Conservation (phyloP, 2,888 invertebrate species). For the Athalia rosae region DNA sequence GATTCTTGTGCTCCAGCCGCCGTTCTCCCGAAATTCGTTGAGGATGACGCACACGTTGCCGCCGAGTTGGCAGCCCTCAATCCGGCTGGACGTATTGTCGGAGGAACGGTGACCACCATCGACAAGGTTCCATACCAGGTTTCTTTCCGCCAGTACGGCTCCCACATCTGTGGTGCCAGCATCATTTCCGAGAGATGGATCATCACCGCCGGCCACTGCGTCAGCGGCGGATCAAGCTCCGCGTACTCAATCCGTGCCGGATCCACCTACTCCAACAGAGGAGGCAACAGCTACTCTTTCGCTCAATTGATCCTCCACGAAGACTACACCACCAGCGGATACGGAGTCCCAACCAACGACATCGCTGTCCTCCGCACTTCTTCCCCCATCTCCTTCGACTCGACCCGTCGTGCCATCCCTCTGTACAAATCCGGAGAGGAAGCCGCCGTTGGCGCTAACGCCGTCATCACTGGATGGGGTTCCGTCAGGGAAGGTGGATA, state of each 20-base stretch:
- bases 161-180: conserved; percentile 77
- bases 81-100: conserved; percentile 73
- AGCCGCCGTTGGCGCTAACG: conserved; percentile 31
- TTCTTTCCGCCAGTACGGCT: conserved; percentile 71
- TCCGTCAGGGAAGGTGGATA: conserved; percentile 54
- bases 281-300: conserved; percentile 76
- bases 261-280: conserved; percentile 73
- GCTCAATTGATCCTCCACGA: conserved; percentile 75
- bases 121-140: conserved; percentile 75
- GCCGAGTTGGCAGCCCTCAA: conserved; percentile 24
- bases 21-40: background rate
- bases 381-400: conserved; percentile 73
- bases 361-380: conserved; percentile 76
- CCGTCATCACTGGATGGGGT: conserved; percentile 59
- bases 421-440: conserved; percentile 68
- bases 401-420: conserved; percentile 72
- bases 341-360: conserved; percentile 70
- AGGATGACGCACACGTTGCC: too few relatives aligned
- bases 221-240: conserved; percentile 53
- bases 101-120: conserved; percentile 75
- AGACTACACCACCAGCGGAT: conserved; percentile 71
- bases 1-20: conserved; percentile 6
- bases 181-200: conserved; percentile 74
- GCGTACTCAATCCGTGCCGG: conserved; percentile 74
- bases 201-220: conserved; percentile 79